Evolutionary conservation across 2,797 vertebrate genomes (phyloP).

Genomic region (Oophaga sylvatica): DNA sequence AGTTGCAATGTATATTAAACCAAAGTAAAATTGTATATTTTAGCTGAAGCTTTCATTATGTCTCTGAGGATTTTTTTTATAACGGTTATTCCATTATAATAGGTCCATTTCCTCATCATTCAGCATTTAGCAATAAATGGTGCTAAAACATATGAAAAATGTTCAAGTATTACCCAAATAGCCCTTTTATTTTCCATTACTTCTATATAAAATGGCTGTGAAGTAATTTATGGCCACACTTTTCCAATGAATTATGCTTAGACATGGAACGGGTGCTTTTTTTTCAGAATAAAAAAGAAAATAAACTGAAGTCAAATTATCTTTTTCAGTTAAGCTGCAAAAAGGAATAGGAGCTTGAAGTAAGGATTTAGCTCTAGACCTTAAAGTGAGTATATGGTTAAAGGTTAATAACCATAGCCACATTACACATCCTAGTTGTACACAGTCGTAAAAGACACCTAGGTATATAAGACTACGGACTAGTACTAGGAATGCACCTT

Average conservation of each 20-base stretch:
- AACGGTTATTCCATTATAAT: conserved; percentile 80
- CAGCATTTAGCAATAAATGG: conserved; percentile 82
- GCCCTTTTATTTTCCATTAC: conserved; percentile 62
- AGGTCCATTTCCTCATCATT: conserved; percentile 81
- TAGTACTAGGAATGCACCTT: no score
- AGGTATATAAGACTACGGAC: no score
- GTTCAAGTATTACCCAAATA: conserved; percentile 61
- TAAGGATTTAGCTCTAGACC: not conserved
- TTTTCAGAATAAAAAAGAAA: conserved; percentile 13
- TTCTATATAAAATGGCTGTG: conserved; percentile 54
- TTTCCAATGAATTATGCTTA: conserved; percentile 59
- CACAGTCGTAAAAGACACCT: not conserved
- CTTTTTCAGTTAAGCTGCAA: conserved; percentile 17
- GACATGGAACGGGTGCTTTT: conserved; percentile 36
- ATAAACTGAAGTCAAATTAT: conserved; percentile 51
- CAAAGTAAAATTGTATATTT: conserved; percentile 77
- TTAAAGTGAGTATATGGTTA: not conserved
- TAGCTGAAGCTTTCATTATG: conserved; percentile 74
- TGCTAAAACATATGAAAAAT: conserved; percentile 80
- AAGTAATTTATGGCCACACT: conserved; percentile 57
- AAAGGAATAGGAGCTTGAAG: not conserved
- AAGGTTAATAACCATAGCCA: not conserved
- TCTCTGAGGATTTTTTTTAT: conserved; percentile 75
- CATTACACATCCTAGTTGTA: not conserved
- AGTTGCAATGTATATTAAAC: conserved; percentile 79